These are phyloP conservation scores for Ctenodactylus gundi DNA, from an alignment of 2,113 vertebrate species.

Conservation along the genomic window DNA sequence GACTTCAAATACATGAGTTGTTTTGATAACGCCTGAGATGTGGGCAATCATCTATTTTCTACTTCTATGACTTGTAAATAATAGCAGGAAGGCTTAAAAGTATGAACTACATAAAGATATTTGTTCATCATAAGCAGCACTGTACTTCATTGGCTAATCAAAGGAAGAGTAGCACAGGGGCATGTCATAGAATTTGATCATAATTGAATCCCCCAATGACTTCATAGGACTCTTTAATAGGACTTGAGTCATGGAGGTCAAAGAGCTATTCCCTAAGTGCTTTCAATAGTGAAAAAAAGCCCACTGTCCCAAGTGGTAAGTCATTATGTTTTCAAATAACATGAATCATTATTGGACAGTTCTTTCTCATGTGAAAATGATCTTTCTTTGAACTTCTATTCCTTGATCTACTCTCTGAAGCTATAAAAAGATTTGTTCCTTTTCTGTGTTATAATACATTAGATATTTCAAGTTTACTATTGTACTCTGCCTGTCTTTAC, in stretches of 20 bases:
- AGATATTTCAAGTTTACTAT: background rate
- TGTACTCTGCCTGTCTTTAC: background rate
- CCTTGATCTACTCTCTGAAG: background rate
- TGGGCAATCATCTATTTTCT: background rate
- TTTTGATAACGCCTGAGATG: constrained; percentile 1
- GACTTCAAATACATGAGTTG: background rate
- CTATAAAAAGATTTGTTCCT: background rate
- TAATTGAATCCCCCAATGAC: background rate
- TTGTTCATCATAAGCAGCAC: background rate
- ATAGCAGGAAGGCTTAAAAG: background rate
- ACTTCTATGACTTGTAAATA: background rate
- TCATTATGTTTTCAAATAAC: constrained; percentile 45
- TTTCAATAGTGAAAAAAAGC: constrained; percentile 11
- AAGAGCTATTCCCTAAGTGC: background rate
- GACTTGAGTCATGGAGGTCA: background rate
- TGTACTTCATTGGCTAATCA: background rate
- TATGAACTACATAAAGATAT: background rate
- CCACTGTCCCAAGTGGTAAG: background rate
- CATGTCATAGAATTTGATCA: background rate
- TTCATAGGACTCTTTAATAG: background rate
- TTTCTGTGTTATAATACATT: background rate
- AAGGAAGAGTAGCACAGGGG: background rate
- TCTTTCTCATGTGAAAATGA: constrained; percentile 47
- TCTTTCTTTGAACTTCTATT: background rate
- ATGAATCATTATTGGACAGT: background rate